Conservation (phyloP, 2,888 invertebrate species). For the Tenthredo mesomela region DNA sequence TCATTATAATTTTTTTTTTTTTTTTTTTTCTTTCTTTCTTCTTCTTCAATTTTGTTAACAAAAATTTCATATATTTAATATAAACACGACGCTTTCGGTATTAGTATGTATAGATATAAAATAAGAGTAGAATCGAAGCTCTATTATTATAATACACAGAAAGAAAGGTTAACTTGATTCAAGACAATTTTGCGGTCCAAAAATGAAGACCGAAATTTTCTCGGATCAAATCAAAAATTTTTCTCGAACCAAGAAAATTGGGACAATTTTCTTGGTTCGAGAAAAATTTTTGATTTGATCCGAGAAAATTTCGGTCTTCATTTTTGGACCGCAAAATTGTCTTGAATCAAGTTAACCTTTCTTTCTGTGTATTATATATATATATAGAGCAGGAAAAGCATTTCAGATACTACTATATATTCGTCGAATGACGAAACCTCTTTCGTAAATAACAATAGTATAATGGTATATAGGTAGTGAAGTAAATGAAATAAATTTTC, state of each 20-base stretch:
- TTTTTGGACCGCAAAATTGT: too few species aligned
- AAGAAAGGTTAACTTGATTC: too few species aligned
- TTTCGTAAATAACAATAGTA: neutral
- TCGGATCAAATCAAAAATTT: too few species aligned
- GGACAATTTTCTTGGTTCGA: too few species aligned
- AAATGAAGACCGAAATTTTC: too few species aligned
- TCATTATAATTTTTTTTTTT: neutral
- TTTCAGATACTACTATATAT: neutral
- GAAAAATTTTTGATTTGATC: too few species aligned
- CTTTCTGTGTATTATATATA: too few species aligned
- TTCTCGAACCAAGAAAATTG: too few species aligned
- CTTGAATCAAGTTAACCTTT: too few species aligned
- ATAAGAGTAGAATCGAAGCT: neutral
- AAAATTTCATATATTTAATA: neutral
- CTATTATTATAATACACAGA: too few species aligned
- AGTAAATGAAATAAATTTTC: neutral
- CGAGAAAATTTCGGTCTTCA: too few species aligned
- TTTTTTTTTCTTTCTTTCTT: neutral
- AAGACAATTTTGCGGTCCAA: too few species aligned
- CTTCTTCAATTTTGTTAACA: neutral
- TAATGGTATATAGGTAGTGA: neutral
- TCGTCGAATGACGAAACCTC: neutral
- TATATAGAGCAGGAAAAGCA: neutral
- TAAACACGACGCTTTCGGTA: neutral
- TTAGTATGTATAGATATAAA: neutral